Percentiles rank a stretch among this genome's conserved stretches.
phyloP scores from a whole-genome alignment of 1,140 invertebrate genomes.

The Dreissena polymorpha region DNA sequence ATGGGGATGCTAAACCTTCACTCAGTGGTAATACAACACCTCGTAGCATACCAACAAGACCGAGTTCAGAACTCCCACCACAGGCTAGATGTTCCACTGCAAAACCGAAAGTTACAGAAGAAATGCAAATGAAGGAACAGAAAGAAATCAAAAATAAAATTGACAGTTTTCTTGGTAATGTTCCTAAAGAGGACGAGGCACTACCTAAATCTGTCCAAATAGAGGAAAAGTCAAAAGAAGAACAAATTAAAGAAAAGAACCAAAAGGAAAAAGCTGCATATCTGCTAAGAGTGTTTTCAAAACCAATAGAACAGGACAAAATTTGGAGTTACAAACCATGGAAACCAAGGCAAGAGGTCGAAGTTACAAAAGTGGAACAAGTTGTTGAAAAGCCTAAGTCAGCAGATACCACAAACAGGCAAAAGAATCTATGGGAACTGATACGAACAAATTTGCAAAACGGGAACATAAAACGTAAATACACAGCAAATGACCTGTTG shows the following conservation, averaged over 20 bases:
- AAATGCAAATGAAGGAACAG: slow-evolving; percentile 62
- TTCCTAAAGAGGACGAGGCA: slow-evolving; percentile 52
- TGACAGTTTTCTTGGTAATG: slow-evolving; percentile 61
- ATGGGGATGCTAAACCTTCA: slow-evolving; percentile 40
- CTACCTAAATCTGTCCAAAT: slow-evolving; percentile 7
- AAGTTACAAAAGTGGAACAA: slow-evolving; percentile 28
- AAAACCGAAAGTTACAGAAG: slow-evolving; percentile 59
- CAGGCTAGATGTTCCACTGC: slow-evolving; percentile 2
- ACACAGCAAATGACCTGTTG: slow-evolving; percentile 66
- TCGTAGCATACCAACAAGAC: slow-evolving; percentile 49
- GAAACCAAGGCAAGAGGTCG: slow-evolving; percentile 6
- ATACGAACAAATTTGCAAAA: slow-evolving; percentile 59
- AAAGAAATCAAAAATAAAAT: slow-evolving; percentile 65
- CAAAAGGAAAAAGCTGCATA: slow-evolving; percentile 49
- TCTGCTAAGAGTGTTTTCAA: slow-evolving; percentile 60
- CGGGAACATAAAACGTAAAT: slow-evolving; percentile 57
- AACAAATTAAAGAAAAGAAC: slow-evolving; percentile 18
- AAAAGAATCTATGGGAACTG: slow-evolving; percentile 60
- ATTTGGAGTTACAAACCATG: slow-evolving; percentile 26
- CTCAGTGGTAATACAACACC: slow-evolving; percentile 46
- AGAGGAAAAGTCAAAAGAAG: slow-evolving; percentile 17
- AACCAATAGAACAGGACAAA: slow-evolving; percentile 49
- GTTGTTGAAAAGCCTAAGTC: slow-evolving; percentile 37
- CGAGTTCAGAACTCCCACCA: slow-evolving; percentile 46
- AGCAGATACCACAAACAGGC: slow-evolving; percentile 26